Conservation (phyloP, 2,797 vertebrate genomes). For the Anabacerthia variegaticeps region DNA sequence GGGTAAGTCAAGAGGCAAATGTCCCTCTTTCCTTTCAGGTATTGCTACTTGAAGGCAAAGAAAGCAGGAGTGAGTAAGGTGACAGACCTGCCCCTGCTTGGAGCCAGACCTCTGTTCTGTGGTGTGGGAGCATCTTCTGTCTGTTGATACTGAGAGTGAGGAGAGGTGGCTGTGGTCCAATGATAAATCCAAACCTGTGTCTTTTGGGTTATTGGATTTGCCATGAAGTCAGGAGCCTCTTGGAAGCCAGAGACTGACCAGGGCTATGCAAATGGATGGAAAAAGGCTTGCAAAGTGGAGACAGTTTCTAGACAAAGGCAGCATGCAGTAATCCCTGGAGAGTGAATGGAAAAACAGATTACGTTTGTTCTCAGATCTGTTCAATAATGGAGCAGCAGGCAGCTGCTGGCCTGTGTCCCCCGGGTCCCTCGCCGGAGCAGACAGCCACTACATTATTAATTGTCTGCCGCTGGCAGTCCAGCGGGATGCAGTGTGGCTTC, state of each 20-base stretch:
- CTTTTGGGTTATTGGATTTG: background rate
- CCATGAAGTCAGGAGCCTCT: background rate
- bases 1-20: background rate
- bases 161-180: background rate
- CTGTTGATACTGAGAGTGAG: background rate
- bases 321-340: background rate
- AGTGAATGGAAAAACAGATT: constrained; percentile 34
- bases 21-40: background rate
- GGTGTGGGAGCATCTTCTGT: background rate
- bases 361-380: constrained; percentile 30
- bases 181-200: background rate
- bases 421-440: background rate
- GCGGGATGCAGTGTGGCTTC: background rate
- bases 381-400: constrained; percentile 56
- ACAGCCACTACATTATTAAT: constrained; percentile 49
- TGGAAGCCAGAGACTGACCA: background rate
- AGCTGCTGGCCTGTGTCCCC: constrained; percentile 47
- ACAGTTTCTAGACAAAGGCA: background rate
- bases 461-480: background rate
- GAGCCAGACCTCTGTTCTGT: background rate
- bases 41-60: background rate
- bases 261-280: background rate
- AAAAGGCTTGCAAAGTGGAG: background rate
- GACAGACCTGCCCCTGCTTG: background rate
- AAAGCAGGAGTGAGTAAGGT: background rate